Evolutionary conservation across 2,113 vertebrate genomes (phyloP).

Genomic region (Colossoma macropomum): DNA sequence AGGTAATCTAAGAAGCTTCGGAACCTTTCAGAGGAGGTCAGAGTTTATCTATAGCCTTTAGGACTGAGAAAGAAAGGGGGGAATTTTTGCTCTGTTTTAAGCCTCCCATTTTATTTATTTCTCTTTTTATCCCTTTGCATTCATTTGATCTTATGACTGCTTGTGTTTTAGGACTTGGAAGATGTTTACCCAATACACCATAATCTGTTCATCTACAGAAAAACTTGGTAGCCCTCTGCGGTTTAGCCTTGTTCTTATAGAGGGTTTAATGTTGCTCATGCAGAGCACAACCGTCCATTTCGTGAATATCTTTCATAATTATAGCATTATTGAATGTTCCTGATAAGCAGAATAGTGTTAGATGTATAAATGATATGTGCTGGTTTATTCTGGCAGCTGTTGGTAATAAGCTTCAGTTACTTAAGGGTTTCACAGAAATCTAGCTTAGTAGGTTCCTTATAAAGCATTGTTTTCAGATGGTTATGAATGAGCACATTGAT

Average conservation of each 20-base stretch:
- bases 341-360: neutral
- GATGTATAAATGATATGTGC: neutral
- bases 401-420: neutral
- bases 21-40: conserved; percentile 49
- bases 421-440: neutral
- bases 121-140: neutral
- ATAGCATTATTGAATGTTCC: neutral
- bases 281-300: neutral
- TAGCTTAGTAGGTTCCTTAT: neutral
- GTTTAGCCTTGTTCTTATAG: neutral
- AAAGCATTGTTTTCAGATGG: neutral
- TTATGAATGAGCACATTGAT: neutral
- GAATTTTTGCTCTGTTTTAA: conserved; percentile 15
- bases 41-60: conserved; percentile 47
- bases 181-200: too few relatives aligned
- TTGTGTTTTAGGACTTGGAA: neutral
- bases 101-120: conserved; percentile 7
- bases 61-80: conserved; percentile 8
- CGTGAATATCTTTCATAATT: neutral
- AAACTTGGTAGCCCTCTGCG: too few relatives aligned
- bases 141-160: neutral
- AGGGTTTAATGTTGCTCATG: too few relatives aligned
- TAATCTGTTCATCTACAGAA: too few relatives aligned
- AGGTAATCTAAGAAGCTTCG: conserved; percentile 55
- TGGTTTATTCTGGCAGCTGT: neutral